These are phyloP conservation scores for Oscheius sp. DNA, from an alignment of 1,140 invertebrate genomes.

Conservation along the genomic window DNA sequence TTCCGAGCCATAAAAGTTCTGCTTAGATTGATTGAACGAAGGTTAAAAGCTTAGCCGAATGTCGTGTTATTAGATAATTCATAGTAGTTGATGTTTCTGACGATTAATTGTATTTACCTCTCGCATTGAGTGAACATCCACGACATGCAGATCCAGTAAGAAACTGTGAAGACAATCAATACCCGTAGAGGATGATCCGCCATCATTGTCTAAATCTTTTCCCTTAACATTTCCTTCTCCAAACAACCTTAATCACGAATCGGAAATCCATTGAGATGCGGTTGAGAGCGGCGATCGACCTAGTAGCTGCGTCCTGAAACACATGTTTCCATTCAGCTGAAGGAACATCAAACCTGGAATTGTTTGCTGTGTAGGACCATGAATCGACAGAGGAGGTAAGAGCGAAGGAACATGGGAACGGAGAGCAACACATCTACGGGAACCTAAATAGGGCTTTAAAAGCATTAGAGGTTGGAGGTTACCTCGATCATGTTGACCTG, in stretches of 20 bases:
- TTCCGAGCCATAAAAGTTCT: no score
- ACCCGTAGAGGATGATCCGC: conserved; percentile 59
- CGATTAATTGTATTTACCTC: no score
- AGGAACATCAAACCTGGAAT: conserved; percentile 67
- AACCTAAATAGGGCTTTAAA: no score
- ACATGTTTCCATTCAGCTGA: not conserved
- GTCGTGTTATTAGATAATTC: no score
- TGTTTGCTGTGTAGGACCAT: conserved; percentile 99
- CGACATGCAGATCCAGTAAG: conserved; percentile 61
- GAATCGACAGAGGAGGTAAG: conserved; percentile 97
- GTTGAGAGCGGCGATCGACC: conserved; percentile 59
- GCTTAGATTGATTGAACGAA: no score
- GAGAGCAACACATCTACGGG: conserved; percentile 85
- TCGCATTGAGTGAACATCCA: conserved; percentile 60
- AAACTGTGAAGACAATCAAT: conserved; percentile 57
- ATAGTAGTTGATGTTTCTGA: no score
- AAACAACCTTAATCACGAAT: conserved; percentile 61
- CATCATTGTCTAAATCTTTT: conserved; percentile 61
- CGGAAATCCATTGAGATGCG: conserved; percentile 60
- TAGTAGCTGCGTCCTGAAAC: conserved; percentile 44
- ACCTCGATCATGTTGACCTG: conserved; percentile 45
- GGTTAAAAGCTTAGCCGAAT: no score
- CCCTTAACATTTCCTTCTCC: no score
- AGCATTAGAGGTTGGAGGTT: no score
- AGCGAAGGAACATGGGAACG: conserved; percentile 96